Percentiles rank a stretch among this genome's conserved stretches.
These are phyloP conservation scores for Papilio demoleus DNA, from an alignment of 2,888 invertebrate genomes.

Conservation along the genomic window DNA sequence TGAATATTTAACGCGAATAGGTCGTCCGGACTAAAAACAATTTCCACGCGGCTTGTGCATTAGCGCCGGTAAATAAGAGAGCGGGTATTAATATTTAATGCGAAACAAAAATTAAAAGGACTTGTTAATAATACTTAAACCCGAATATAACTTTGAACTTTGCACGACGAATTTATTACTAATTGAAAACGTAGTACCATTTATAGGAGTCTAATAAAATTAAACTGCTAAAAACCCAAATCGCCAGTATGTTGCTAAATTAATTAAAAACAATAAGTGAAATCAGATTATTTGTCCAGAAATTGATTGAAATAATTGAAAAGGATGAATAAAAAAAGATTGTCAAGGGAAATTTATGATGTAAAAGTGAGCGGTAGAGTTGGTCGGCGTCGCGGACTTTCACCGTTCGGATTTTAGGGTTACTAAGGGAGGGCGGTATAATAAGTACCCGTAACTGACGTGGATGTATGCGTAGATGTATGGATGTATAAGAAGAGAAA, in stretches of 20 bases:
- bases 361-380: no score
- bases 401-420: no score
- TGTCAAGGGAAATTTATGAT: no score
- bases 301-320: no score
- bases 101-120: neutral
- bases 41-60: constrained; percentile 16
- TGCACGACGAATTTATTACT: neutral
- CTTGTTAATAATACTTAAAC: neutral
- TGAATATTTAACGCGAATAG: constrained; percentile 22
- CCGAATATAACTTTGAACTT: neutral
- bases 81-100: neutral
- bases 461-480: no score
- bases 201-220: neutral
- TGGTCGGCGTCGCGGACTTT: no score
- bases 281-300: neutral
- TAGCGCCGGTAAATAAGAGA: neutral
- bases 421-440: no score
- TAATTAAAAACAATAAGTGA: neutral
- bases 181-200: neutral
- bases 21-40: constrained; percentile 20
- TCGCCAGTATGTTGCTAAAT: neutral
- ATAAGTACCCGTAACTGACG: no score
- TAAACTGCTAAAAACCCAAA: neutral
- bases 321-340: no score
- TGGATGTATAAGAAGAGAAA: no score